Base-by-base conservation (phyloP, 2,888 invertebrate species). In the Hyalella azteca region DNA sequence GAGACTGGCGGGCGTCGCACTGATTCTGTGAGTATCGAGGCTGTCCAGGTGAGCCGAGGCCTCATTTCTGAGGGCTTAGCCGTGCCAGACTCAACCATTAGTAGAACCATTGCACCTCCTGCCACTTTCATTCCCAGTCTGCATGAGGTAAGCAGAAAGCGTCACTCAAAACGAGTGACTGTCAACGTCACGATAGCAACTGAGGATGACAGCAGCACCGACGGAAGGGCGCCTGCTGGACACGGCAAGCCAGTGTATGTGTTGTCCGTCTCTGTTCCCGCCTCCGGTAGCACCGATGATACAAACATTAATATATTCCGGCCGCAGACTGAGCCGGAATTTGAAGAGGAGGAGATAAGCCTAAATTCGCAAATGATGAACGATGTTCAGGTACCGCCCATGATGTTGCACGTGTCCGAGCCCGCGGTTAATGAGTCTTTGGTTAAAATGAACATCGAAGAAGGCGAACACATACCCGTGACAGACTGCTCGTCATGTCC, bases 121-220 rank as follows among this genome's bases (percentile, higher is more conserved):
- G 66, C 66, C 66, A 66, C 66, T 66, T 66, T 36, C 66, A 66
- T 66, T 66, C 36, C 66, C 36, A 36, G 66, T 32, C 66, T 19
- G 66, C 32, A 66, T 66, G 66, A 66, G 66, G 36, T 66, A 19
- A 66, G 36, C 66, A 66, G 78, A 76, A 81, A 22, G 73, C 82
- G 66, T 66, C 79, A 85, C 81, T 87, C 89, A 39, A 92, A 91
- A 88, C 91, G 93, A 86, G 92, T 95, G 86, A 89, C 94, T 85
- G 93, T 95, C 82, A 95, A 95, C 89, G 90, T 95, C 85, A 94
- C 94, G 11, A 94, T 95, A 86, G 92, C 93, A 82, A 92, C 93
- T 60, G 93, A 93, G 86, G 90, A 90, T 81, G 90, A 89, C 84
- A 81, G 81, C 50, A 73, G 73, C 22, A 26, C 60, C n/a, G 48